These are phyloP conservation scores for Ormia ochracea DNA, from an alignment of 2,888 invertebrate species.

Conservation along the genomic window DNA sequence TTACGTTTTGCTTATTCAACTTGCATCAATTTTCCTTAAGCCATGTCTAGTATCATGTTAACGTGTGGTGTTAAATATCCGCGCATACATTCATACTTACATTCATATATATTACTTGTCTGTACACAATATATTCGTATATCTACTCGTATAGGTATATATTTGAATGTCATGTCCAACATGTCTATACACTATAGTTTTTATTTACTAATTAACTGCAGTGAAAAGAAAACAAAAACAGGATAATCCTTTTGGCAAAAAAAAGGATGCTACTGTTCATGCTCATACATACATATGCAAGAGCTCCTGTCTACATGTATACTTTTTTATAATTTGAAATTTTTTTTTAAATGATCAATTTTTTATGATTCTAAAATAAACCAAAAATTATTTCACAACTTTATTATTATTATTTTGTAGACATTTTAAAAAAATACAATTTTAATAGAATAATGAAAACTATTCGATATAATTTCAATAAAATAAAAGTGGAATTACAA, in stretches of 20 bases:
- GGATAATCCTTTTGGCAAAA: neutral
- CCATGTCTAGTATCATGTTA: constrained; percentile 15
- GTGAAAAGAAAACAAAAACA: neutral
- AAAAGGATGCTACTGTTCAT: neutral
- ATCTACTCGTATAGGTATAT: neutral
- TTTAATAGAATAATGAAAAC: too few species aligned
- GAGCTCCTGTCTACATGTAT: too few species aligned
- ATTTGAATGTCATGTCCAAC: constrained; percentile 4
- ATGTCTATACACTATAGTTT: constrained; percentile 9
- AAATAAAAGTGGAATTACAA: too few species aligned
- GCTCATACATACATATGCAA: neutral
- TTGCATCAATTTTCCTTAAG: neutral
- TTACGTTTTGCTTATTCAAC: constrained; percentile 22
- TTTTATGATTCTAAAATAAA: too few species aligned
- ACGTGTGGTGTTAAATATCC: neutral
- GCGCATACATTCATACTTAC: neutral
- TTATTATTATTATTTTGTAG: too few species aligned
- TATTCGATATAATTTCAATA: too few species aligned
- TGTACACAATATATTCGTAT: neutral
- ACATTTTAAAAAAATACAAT: too few species aligned
- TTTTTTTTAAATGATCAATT: too few species aligned
- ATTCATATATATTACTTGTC: too few species aligned
- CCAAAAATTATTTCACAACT: too few species aligned
- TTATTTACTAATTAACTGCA: constrained; percentile 50
- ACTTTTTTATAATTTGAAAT: too few species aligned